Evolutionary conservation across 1,140 invertebrate species (phyloP), one percentile per base, ranked within the genome.

Genomic region (Calycopis cecrops): DNA sequence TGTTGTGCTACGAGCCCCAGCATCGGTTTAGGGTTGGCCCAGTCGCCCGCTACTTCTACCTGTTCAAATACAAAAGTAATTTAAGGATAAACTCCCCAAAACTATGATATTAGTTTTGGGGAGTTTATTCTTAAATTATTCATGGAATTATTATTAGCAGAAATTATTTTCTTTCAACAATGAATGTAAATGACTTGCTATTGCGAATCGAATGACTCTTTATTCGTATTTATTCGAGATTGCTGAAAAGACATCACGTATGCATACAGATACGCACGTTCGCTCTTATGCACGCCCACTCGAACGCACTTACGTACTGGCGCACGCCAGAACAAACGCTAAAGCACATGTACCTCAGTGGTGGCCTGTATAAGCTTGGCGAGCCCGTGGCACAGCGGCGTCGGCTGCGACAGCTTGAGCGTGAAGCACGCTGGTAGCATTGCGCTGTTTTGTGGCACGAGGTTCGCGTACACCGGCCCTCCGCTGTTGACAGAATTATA

Each of bases 381-480:
- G 17, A 96, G 81, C 40, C 92, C 91, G 33, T 92, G 79, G 70
- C 95, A 95, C 49, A 98, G 92, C 6, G 97, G 95, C 87, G 97
- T 93, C 1, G 96, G 94, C 71, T 96, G 93, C 21, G 93, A 93
- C 11, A 99, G 87, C 60, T 94, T 94, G 14, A 99, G 87, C 0
- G 96, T 94, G 88, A 98, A 99, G 73, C 93, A 95, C 0, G 97
- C 97, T 0, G 97, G 96, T 67, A 99, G 86, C 71, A 94, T 92
- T 35, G 93, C 93, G 63, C 95, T 97, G 88, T 99, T 99, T 56
- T 92, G 90, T 47, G 92, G 91, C 42, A 91, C 95, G 21, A 98
- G 84, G 10, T 91, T 89, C 7, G 94, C 92, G 84, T 96, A 98
- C 0, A 92, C 91, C 1, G 97, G 96, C 44, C 91, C 90, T 49